phyloP scores from a whole-genome alignment of 2,888 invertebrate species.

The Conus canariensis region DNA sequence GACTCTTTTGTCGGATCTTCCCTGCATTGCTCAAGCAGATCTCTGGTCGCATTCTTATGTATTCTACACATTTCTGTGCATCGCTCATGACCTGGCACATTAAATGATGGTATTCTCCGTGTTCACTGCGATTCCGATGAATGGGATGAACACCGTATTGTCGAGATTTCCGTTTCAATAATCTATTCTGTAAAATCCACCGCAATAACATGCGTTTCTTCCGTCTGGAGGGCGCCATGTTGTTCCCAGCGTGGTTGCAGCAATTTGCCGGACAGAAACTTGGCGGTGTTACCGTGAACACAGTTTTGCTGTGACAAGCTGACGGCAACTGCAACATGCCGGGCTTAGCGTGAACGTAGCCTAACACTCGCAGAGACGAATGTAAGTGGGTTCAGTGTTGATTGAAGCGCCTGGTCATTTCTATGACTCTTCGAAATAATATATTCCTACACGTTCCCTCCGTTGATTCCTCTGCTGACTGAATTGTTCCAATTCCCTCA shows the following conservation, averaged over 20 bases:
- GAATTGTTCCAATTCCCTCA: too few species aligned
- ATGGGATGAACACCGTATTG: not conserved
- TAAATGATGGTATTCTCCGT: constrained; percentile 7
- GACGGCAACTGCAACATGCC: not conserved
- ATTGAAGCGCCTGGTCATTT: too few species aligned
- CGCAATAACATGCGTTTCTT: not conserved
- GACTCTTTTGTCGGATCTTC: not conserved
- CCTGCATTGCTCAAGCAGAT: constrained; percentile 5
- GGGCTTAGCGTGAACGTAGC: constrained; percentile 9
- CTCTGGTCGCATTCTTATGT: constrained; percentile 16
- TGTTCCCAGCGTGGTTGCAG: not conserved
- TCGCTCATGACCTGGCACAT: not conserved
- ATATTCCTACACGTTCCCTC: too few species aligned
- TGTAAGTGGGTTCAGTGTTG: too few species aligned
- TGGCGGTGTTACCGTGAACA: not conserved
- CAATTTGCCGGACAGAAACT: not conserved
- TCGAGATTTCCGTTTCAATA: constrained; percentile 18
- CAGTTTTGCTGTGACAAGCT: not conserved
- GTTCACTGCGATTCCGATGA: constrained; percentile 19
- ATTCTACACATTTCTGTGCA: not conserved
- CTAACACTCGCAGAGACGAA: too few species aligned
- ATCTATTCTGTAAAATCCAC: constrained; percentile 15
- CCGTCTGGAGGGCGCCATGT: not conserved
- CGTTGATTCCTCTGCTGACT: too few species aligned
- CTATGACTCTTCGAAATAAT: too few species aligned